Conservation (phyloP, 2,113 vertebrate genomes). For the Callipepla californica region DNA sequence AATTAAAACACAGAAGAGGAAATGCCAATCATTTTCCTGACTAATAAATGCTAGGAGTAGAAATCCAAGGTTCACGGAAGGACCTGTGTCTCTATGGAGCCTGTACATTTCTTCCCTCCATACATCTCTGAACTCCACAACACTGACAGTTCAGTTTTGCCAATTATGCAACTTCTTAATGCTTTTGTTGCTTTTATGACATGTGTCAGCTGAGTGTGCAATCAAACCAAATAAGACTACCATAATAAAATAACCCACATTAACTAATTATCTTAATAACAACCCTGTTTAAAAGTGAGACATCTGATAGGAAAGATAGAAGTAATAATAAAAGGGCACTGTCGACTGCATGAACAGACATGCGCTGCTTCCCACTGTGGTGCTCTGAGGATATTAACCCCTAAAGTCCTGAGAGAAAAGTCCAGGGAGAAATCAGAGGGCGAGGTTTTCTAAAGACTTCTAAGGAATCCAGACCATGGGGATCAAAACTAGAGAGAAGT, state of each 20-base stretch:
- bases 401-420: not conserved
- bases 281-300: conserved; percentile 51
- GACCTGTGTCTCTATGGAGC: not conserved
- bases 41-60: conserved; percentile 40
- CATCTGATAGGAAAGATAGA: conserved; percentile 49
- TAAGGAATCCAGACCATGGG: not conserved
- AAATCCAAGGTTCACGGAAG: conserved; percentile 37
- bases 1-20: conserved; percentile 62
- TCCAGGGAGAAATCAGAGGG: not conserved
- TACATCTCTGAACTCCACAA: conserved; percentile 2
- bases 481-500: not conserved
- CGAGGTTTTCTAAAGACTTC: not conserved
- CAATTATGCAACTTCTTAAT: conserved; percentile 41
- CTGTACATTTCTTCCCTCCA: not conserved
- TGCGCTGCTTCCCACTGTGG: not conserved
- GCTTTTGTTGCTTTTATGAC: conserved; percentile 43
- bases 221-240: conserved; percentile 60
- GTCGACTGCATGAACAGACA: not conserved
- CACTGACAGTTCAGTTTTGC: conserved; percentile 40
- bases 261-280: conserved; percentile 73
- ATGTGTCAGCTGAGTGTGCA: conserved; percentile 27
- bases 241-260: conserved; percentile 57
- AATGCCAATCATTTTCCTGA: conserved; percentile 64
- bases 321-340: conserved; percentile 32
- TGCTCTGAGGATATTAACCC: conserved; percentile 15